phyloP scores from a whole-genome alignment of 2,888 invertebrate genomes.

The Falcaria lacertinaria region DNA sequence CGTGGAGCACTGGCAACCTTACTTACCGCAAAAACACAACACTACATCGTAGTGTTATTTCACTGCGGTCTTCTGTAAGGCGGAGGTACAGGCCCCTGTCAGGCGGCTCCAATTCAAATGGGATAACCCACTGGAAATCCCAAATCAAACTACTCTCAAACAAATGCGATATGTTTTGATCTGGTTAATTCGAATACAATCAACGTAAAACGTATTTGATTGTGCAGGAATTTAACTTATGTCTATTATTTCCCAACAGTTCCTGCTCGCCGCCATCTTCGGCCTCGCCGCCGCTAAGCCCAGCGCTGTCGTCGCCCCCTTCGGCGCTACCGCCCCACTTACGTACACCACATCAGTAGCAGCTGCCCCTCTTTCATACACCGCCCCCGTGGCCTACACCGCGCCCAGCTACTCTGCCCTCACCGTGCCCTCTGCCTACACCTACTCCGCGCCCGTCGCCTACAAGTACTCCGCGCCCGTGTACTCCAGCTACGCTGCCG shows the following conservation, averaged over 20 bases:
- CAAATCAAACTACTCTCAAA: too few relatives aligned
- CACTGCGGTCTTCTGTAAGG: too few relatives aligned
- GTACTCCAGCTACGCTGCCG: slow-evolving; percentile 2
- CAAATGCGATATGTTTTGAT: too few relatives aligned
- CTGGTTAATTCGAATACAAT: too few relatives aligned
- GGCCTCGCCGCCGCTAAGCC: slow-evolving; percentile 22
- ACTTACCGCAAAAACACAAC: too few relatives aligned
- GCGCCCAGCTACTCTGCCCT: slow-evolving; percentile 1
- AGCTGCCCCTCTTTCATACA: slow-evolving; percentile 5
- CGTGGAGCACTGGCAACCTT: too few relatives aligned
- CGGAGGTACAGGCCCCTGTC: too few relatives aligned
- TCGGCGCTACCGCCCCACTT: slow-evolving; percentile 5
- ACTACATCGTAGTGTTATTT: too few relatives aligned
- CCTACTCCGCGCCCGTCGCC: slow-evolving; percentile 8
- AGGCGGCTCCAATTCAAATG: too few relatives aligned
- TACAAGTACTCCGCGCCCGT: slow-evolving; percentile 2
- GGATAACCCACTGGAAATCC: too few relatives aligned
- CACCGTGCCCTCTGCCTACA: slow-evolving; percentile 7
- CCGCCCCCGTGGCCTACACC: slow-evolving; percentile 5
- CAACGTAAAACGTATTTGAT: too few relatives aligned
- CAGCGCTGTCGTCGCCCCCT: slow-evolving; percentile 2
- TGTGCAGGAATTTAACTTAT: too few relatives aligned
- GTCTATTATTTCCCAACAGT: not conserved
- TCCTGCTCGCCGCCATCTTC: slow-evolving; percentile 10
- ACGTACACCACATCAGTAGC: slow-evolving; percentile 4